Conservation (phyloP, 2,113 vertebrate genomes). For the Brachypteracias leptosomus region DNA sequence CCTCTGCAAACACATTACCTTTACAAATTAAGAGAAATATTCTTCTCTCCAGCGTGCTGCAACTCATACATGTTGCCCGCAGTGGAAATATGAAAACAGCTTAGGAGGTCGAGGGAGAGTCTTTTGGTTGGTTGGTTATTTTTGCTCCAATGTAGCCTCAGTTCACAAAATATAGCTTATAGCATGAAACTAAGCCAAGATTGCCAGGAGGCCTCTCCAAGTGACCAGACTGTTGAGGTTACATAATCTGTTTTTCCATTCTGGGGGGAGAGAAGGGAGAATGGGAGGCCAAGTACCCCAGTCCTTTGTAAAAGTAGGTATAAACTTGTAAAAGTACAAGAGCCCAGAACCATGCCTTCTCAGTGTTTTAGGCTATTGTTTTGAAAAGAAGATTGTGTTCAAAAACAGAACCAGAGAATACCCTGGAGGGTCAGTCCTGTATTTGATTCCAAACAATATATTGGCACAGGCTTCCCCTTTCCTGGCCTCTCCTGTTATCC, state of each 20-base stretch:
- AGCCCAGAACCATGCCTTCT: background rate
- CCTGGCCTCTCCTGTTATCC: conserved; percentile 3
- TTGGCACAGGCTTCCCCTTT: background rate
- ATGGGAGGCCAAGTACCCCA: background rate
- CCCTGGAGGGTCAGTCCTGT: background rate
- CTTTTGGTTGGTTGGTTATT: background rate
- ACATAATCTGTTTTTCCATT: background rate
- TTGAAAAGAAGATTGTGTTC: background rate
- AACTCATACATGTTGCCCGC: background rate
- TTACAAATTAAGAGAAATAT: background rate
- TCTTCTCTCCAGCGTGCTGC: background rate
- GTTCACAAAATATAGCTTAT: background rate
- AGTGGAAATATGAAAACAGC: background rate
- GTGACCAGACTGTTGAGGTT: background rate
- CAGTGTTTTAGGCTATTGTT: background rate
- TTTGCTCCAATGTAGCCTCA: background rate
- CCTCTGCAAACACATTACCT: background rate
- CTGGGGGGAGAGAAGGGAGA: background rate
- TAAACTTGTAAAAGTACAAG: background rate
- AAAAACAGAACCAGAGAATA: background rate
- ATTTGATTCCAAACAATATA: background rate
- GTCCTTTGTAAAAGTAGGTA: background rate
- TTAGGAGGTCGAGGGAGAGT: background rate
- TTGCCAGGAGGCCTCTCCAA: background rate
- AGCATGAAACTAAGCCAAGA: background rate